These are phyloP conservation scores for Pyxicephalus adspersus DNA, from an alignment of 2,113 vertebrate genomes.

Conservation along the genomic window DNA sequence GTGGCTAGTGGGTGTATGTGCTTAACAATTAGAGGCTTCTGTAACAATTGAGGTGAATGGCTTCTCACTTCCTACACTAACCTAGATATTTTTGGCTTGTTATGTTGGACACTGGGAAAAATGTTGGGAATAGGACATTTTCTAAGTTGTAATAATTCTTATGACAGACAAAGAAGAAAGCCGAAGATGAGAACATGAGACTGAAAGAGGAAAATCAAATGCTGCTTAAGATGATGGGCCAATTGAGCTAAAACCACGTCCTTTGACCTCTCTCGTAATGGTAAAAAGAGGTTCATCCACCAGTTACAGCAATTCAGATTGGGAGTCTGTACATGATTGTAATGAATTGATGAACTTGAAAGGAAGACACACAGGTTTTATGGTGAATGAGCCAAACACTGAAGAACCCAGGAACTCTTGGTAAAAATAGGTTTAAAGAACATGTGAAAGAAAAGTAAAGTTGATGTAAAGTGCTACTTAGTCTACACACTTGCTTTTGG, in stretches of 20 bases:
- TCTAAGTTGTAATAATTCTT: not conserved
- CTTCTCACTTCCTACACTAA: too few relatives aligned
- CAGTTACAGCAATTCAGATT: not conserved
- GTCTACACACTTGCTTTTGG: not conserved
- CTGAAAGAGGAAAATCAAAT: constrained; percentile 54
- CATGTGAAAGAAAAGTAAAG: not conserved
- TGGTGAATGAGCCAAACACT: not conserved
- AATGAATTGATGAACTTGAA: not conserved
- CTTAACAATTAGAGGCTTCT: too few relatives aligned
- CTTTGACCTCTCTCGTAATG: not conserved
- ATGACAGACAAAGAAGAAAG: constrained; percentile 30
- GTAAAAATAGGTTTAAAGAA: not conserved
- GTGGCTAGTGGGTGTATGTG: too few relatives aligned
- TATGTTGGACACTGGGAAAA: too few relatives aligned
- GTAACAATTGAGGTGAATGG: too few relatives aligned
- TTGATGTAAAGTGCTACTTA: not conserved
- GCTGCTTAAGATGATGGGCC: constrained; percentile 52
- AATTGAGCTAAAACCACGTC: constrained; percentile 29
- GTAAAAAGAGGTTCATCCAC: not conserved
- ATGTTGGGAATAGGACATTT: not conserved
- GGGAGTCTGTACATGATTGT: not conserved
- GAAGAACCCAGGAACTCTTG: not conserved
- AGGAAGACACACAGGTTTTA: not conserved
- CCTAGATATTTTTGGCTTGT: too few relatives aligned
- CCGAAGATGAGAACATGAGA: constrained; percentile 50